Evolutionary conservation across 1,140 invertebrate species (phyloP), one percentile per base, ranked within the genome.

Genomic region (Sipha flava): DNA sequence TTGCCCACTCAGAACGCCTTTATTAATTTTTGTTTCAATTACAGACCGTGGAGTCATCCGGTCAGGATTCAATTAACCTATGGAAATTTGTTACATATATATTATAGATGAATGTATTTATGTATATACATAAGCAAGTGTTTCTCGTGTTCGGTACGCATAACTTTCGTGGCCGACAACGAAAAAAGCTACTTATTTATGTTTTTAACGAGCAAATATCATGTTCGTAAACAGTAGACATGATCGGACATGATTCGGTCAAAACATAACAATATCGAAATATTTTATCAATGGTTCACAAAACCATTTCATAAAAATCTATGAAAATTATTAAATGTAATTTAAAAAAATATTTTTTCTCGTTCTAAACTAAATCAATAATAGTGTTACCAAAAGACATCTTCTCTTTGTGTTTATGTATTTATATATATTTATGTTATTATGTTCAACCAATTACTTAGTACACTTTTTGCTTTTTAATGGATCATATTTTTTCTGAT

Each of bases 161-260:
- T 77, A 77, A 77, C 52, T 77, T 77, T 77, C 73, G 43, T 12
- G 34, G 34, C 34, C 49, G 52, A 59, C 14, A 59, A 26, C 23
- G 23, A 77, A 77, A 77, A 77, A 73, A 75, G 10, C 34, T 23
- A 75, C 49, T 57, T 77, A 77, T 77, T 59, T 59, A 37, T 59
- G 34, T 43, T 77, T 75, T 77, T 77, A 77, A 77, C 73, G 73
- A 77, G 73, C 73, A 77, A 77, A 77, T 77, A 77, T 77, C 73
- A 77, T 77, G 73, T 77, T 77, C 37, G 23, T 29, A 57, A 57
- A 77, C 34, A 77, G 16, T 77, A 77, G 73, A 77, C 52, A 43
- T 21, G 34, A 57, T 57, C 52, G 21, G 23, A 54, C 49, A 12
- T 37, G 52, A 77, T 77, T 57, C 16, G 40, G 23, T 47, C 40